phyloP scores from a whole-genome alignment of 2,797 vertebrate genomes.

The Spatula versicolor region DNA sequence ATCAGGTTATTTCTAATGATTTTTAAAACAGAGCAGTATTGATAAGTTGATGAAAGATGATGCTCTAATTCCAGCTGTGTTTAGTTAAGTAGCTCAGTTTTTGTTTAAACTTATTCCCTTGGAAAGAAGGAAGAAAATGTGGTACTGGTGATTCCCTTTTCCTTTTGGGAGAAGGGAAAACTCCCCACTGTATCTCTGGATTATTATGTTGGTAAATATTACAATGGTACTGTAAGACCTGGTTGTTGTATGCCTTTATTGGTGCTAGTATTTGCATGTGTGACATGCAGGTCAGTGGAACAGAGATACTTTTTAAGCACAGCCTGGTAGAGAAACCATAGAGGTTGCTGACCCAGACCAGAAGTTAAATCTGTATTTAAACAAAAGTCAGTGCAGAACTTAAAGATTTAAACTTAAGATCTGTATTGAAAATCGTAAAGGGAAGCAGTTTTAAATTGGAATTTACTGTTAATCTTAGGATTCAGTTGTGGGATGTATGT shows the following conservation, averaged over 20 bases:
- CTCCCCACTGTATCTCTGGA: neutral
- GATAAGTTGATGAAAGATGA: neutral
- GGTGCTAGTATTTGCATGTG: neutral
- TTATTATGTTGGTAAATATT: neutral
- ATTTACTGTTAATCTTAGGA: neutral
- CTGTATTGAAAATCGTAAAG: neutral
- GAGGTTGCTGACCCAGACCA: neutral
- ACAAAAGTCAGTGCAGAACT: neutral
- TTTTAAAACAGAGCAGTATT: neutral
- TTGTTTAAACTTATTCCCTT: neutral
- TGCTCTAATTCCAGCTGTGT: neutral
- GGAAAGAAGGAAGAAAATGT: neutral
- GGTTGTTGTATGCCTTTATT: neutral
- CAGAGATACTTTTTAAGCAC: neutral
- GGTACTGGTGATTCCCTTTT: neutral
- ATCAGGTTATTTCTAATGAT: neutral
- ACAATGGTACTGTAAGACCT: neutral
- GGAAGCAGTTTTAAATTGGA: neutral
- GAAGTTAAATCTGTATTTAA: neutral
- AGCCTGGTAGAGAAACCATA: neutral
- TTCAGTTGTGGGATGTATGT: neutral
- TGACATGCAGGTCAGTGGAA: neutral
- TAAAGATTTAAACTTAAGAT: neutral
- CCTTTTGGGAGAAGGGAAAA: neutral
- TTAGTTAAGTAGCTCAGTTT: neutral